A percentile compares a stretch with the other conserved stretches of the same genome.
Evolutionary conservation across 2,888 invertebrate species (phyloP).

Genomic region (Linhomoeus sp.): DNA sequence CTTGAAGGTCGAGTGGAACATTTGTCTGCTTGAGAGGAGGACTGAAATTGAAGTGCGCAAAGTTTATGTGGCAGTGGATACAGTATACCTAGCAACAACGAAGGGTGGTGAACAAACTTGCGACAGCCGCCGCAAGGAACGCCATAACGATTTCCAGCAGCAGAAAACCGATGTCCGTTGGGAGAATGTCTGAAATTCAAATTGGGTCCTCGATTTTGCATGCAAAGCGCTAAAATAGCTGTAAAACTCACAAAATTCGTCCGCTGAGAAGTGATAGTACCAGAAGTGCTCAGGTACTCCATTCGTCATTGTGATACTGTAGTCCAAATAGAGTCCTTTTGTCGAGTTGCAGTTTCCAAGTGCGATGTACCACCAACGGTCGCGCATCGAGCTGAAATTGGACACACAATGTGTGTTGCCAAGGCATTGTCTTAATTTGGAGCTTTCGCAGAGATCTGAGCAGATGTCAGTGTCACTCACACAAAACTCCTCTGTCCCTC

Average conservation of each 20-base stretch:
- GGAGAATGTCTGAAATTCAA: conserved; percentile 52
- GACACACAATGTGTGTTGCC: too few species aligned
- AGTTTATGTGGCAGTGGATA: too few species aligned
- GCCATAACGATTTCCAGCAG: conserved; percentile 51
- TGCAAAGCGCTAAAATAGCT: background rate
- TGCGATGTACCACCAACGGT: conserved; percentile 85
- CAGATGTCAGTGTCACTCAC: too few species aligned
- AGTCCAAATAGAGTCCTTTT: conserved; percentile 54
- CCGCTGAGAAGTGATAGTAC: conserved; percentile 76
- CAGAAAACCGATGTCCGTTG: conserved; percentile 53
- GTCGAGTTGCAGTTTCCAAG: conserved; percentile 46
- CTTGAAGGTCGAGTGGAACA: conserved; percentile 69
- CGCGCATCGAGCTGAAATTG: conserved; percentile 56
- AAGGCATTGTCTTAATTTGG: too few species aligned
- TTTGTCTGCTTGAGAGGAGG: conserved; percentile 52
- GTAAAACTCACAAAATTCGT: conserved; percentile 55
- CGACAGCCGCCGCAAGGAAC: conserved; percentile 49
- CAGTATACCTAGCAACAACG: too few species aligned
- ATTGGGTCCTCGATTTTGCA: background rate
- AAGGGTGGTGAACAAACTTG: too few species aligned
- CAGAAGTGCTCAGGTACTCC: conserved; percentile 56
- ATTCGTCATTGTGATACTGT: conserved; percentile 68
- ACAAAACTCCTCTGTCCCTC: too few species aligned
- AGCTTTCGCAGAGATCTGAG: too few species aligned
- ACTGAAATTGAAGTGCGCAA: too few species aligned